A percentile compares a stretch with the other conserved stretches of the same genome.
Evolutionary conservation across 1,140 invertebrate species (phyloP).

Genomic region (Mizuhopecten yessoensis): DNA sequence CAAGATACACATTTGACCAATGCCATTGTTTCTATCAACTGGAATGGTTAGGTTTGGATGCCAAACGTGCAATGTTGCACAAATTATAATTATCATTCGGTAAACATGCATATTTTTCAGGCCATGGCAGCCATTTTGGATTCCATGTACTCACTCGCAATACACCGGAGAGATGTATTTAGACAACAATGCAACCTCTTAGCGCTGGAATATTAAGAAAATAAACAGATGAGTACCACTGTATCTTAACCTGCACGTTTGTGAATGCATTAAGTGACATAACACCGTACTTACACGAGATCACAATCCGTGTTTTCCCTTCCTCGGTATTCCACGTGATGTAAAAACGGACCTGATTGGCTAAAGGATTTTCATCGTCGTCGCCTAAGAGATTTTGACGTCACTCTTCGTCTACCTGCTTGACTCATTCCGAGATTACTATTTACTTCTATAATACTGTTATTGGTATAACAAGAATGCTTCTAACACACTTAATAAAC

Average conservation of each 20-base stretch:
- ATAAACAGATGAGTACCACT: background rate
- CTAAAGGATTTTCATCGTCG: conserved; percentile 33
- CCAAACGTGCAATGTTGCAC: background rate
- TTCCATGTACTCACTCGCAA: conserved; percentile 20
- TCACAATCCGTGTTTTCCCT: conserved; percentile 6
- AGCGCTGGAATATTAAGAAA: background rate
- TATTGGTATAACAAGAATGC: too few relatives aligned
- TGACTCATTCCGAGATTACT: conserved; percentile 16
- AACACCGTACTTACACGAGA: conserved; percentile 1
- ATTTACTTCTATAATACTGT: too few relatives aligned
- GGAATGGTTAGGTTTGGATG: background rate
- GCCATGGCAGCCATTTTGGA: conserved; percentile 11
- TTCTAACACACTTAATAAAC: too few relatives aligned
- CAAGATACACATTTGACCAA: background rate
- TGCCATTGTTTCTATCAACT: background rate
- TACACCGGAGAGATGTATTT: background rate
- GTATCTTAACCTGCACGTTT: background rate
- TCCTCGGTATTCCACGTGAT: conserved; percentile 31
- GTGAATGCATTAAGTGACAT: background rate
- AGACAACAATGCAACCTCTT: background rate
- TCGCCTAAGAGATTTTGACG: conserved; percentile 37
- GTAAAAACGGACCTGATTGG: conserved; percentile 16
- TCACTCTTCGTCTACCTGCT: conserved; percentile 14
- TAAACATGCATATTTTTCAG: conserved; percentile 39
- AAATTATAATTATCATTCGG: conserved; percentile 27